Evolutionary conservation across 2,888 invertebrate species (phyloP).

Genomic region (Argyresthia albistria): DNA sequence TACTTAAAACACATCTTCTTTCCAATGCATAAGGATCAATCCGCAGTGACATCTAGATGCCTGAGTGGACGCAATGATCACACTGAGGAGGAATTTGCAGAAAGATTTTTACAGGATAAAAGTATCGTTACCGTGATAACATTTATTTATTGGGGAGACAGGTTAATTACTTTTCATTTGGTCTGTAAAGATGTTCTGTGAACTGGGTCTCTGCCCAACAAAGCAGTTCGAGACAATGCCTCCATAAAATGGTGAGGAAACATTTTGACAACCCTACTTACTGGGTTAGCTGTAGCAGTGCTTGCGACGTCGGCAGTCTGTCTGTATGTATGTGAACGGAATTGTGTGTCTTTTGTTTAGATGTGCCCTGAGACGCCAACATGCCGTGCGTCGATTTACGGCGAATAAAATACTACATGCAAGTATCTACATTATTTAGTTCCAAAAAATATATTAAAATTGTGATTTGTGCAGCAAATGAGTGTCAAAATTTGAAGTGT

Average conservation of each 20-base stretch:
- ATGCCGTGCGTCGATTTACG: constrained; percentile 57
- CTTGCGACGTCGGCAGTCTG: background rate
- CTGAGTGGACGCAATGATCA: no score
- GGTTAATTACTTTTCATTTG: no score
- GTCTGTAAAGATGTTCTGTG: background rate
- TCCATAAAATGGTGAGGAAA: constrained; percentile 44
- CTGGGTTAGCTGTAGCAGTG: background rate
- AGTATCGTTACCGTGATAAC: no score
- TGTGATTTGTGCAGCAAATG: no score
- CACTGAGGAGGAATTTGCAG: no score
- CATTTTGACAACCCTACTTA: constrained; percentile 6
- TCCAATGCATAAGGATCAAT: no score
- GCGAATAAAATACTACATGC: constrained; percentile 53
- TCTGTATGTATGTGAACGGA: background rate
- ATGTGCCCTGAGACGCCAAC: constrained; percentile 10
- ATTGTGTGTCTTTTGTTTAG: constrained; percentile 3
- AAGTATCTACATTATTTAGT: constrained; percentile 34
- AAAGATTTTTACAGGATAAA: no score
- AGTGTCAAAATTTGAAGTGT: no score
- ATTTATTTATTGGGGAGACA: no score
- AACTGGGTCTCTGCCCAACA: constrained; percentile 4
- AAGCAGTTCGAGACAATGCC: constrained; percentile 40
- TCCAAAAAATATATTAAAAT: no score
- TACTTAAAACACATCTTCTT: no score
- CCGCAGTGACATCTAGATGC: no score